Conservation (phyloP, 2,797 vertebrate genomes). For the Cyprinodon diabolis region DNA sequence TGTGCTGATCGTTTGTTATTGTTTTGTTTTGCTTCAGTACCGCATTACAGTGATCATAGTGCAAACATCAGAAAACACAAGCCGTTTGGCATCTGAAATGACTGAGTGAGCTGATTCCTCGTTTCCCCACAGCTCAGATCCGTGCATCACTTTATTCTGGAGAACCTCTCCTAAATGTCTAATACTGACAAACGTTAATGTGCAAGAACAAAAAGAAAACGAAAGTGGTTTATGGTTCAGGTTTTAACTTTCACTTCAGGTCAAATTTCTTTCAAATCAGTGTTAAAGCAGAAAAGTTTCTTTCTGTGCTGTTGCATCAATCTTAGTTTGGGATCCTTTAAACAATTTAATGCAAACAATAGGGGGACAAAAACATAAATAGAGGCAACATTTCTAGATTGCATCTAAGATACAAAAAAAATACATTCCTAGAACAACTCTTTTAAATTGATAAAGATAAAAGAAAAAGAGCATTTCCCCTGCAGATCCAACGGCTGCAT, state of each 20-base stretch:
- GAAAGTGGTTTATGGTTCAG: too few species aligned
- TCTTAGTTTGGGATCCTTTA: background rate
- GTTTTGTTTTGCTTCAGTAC: background rate
- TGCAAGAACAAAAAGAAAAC: background rate
- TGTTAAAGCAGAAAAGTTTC: background rate
- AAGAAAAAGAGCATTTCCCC: background rate
- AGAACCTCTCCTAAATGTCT: background rate
- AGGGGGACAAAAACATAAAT: background rate
- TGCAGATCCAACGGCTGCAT: too few species aligned
- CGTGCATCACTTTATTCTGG: too few species aligned
- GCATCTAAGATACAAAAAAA: background rate
- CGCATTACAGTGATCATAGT: background rate
- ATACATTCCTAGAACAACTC: background rate
- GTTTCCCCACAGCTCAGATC: background rate
- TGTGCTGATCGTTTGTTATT: background rate
- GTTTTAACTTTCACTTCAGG: background rate
- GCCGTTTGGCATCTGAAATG: background rate
- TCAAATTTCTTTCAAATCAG: too few species aligned
- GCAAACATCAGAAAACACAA: background rate
- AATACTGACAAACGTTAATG: background rate
- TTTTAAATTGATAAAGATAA: background rate
- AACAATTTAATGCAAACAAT: background rate
- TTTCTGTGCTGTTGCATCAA: background rate
- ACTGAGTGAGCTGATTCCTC: background rate
- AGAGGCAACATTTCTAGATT: background rate